Percentiles rank a stretch among this genome's conserved stretches.
Evolutionary conservation across 2,888 invertebrate genomes (phyloP).

Genomic region (Saturnia pavonia): DNA sequence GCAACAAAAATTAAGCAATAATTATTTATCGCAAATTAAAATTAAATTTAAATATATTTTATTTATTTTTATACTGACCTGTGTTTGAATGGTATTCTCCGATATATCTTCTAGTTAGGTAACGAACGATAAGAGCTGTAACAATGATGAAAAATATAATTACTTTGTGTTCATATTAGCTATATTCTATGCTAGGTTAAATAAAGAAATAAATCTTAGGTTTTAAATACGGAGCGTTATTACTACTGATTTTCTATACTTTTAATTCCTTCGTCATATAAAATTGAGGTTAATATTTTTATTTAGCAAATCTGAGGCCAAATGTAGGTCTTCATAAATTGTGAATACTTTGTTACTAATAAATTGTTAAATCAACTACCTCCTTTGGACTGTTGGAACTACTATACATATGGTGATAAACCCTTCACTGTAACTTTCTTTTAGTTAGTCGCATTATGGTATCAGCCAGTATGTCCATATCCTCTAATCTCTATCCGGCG

Average conservation of each 20-base stretch:
- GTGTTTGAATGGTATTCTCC: constrained; percentile 92
- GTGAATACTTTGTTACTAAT: too few species aligned
- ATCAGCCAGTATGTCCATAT: constrained; percentile 98
- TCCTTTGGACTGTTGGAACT: too few species aligned
- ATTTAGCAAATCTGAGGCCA: too few species aligned
- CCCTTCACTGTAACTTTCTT: too few species aligned
- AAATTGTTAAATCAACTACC: too few species aligned
- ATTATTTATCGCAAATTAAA: neutral
- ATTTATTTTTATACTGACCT: constrained; percentile 73
- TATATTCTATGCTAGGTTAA: neutral
- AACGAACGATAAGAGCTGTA: constrained; percentile 89
- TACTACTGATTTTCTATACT: neutral
- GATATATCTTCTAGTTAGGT: constrained; percentile 88
- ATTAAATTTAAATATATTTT: neutral
- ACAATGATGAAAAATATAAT: constrained; percentile 39
- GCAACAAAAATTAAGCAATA: constrained; percentile 51
- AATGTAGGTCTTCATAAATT: too few species aligned
- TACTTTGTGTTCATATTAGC: neutral
- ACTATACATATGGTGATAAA: too few species aligned
- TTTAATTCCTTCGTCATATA: neutral
- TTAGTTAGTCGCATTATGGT: too few species aligned
- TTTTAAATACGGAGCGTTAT: neutral
- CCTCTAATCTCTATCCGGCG: constrained; percentile 89
- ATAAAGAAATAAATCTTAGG: neutral
- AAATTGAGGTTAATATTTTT: too few species aligned